These are phyloP conservation scores for Metopia argyrocephala DNA, from an alignment of 2,888 invertebrate species.

Conservation along the genomic window DNA sequence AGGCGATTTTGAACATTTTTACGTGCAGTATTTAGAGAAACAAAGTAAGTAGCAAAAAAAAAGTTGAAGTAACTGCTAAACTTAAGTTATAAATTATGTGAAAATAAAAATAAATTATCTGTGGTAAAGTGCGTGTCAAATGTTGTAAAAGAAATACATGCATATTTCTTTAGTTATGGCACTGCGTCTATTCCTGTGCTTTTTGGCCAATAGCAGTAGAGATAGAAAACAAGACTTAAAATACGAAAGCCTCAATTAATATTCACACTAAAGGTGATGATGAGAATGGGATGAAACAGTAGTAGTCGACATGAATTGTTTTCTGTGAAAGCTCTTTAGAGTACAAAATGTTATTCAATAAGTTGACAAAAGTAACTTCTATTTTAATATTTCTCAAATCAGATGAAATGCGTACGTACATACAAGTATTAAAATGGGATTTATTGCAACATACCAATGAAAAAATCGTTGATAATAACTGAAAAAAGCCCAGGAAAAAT, in stretches of 20 bases:
- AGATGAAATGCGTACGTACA: not conserved
- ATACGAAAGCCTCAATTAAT: not conserved
- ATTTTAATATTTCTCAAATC: conserved; percentile 10
- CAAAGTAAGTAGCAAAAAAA: not conserved
- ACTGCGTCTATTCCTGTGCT: conserved; percentile 18
- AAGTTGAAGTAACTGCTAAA: not conserved
- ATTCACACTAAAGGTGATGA: not conserved
- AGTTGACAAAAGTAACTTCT: conserved; percentile 8
- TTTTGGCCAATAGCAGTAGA: conserved; percentile 15
- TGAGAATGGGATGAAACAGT: not conserved
- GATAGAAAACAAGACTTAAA: conserved; percentile 4
- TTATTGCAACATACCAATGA: not conserved
- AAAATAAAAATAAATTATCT: conserved; percentile 42
- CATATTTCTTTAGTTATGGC: conserved; percentile 17
- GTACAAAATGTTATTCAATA: conserved; percentile 12
- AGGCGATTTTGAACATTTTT: not conserved
- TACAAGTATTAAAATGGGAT: not conserved
- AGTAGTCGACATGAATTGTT: no score
- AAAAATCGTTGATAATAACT: conserved; percentile 51
- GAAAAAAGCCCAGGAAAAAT: conserved; percentile 21
- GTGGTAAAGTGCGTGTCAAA: conserved; percentile 59
- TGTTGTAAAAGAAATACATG: conserved; percentile 34
- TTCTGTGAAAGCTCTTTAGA: conserved; percentile 19
- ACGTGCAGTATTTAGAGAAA: conserved; percentile 16
- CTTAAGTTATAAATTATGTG: conserved; percentile 46